Evolutionary conservation across 2,888 invertebrate species (phyloP), one percentile per base, ranked within the genome.

Genomic region (Eumacrocentrus americanus): DNA sequence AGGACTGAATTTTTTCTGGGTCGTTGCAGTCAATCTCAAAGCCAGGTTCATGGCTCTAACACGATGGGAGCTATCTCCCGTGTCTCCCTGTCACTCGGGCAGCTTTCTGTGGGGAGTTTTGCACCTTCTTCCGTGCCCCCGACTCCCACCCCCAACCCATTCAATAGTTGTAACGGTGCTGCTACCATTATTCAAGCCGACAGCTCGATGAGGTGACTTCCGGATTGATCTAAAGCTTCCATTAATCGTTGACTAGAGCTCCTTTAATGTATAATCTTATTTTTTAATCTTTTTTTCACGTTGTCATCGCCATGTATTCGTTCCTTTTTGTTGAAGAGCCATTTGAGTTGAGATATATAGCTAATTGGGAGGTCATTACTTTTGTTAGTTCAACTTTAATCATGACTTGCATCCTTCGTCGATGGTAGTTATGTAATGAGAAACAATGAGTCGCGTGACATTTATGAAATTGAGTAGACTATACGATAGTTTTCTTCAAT

Each of bases 1-100:
- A n/a, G n/a, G n/a, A n/a, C n/a, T n/a, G n/a, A n/a, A n/a, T n/a
- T 16, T 37, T 42, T 18, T 58, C 42, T 34, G 16, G 55, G 47
- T 57, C 55, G 53, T 59, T 59, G 18, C 59, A 60, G 59, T 55
- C 34, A 60, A 44, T 23, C 35, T 70, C 72, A 73, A 67, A 68
- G 65, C 65, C 73, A 70, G 55, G 59, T 55, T 60, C 64, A 67
- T 59, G 55, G 55, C 56, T 62, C 60, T n/a, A n/a, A n/a, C 61
- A 64, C 62, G 64, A 60, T 61, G 66, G 67, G 65, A 51, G 54
- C 64, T 64, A 69, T 68, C 54, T 67, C 72, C 64, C 71, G 73
- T 67, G 67, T 71, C 67, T 72, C 73, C 58, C 67, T 73, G 67
- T 71, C 73, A 63, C 69, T 73, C 66, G 72, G 72, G 61, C 72